phyloP scores from a whole-genome alignment of 1,140 invertebrate genomes.

The Physella acuta region DNA sequence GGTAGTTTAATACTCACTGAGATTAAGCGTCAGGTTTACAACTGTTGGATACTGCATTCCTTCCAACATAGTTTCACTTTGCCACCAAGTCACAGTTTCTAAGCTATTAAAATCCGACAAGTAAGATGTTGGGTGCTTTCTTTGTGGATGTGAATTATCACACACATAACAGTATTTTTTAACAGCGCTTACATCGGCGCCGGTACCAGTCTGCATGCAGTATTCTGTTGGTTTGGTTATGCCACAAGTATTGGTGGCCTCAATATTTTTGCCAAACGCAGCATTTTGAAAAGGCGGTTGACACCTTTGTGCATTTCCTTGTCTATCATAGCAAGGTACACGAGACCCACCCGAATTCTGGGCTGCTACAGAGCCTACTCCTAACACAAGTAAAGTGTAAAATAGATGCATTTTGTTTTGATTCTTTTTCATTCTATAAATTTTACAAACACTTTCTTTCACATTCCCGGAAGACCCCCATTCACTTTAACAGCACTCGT shows the following conservation, averaged over 20 bases:
- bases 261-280: constrained; percentile 77
- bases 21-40: constrained; percentile 87
- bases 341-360: constrained; percentile 20
- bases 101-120: constrained; percentile 89
- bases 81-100: constrained; percentile 95
- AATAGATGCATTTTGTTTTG: neutral
- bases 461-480: neutral
- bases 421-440: neutral
- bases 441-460: neutral
- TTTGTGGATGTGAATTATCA: constrained; percentile 63
- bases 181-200: constrained; percentile 44
- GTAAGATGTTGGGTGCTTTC: constrained; percentile 73
- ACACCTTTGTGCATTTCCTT: constrained; percentile 74
- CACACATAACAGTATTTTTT: constrained; percentile 67
- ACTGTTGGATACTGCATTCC: constrained; percentile 83
- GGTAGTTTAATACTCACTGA: constrained; percentile 74
- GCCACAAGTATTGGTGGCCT: constrained; percentile 95
- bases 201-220: constrained; percentile 82
- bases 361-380: neutral
- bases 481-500: too few relatives aligned
- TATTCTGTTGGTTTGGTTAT: constrained; percentile 62
- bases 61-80: constrained; percentile 95
- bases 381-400: neutral
- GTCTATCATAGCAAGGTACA: constrained; percentile 62
- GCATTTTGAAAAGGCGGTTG: constrained; percentile 95